phyloP scores from a whole-genome alignment of 2,888 invertebrate genomes.

The Drosophila tanythrix region DNA sequence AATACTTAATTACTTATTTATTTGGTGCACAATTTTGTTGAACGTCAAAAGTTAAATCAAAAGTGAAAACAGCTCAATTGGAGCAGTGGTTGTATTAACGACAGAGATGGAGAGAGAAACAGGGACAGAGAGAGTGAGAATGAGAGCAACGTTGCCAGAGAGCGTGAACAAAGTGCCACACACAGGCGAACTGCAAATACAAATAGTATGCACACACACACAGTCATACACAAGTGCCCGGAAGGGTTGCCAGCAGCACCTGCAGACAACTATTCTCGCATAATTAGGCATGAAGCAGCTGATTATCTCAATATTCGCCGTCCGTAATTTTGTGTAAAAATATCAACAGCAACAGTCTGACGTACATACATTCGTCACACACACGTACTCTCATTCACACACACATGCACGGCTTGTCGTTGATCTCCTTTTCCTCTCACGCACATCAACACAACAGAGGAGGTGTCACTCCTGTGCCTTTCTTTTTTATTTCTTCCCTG shows the following conservation, averaged over 20 bases:
- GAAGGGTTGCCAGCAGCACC: constrained; percentile 22
- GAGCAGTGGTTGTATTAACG: constrained; percentile 54
- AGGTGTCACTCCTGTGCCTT: constrained; percentile 50
- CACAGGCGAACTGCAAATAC: constrained; percentile 47
- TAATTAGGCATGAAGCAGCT: constrained; percentile 54
- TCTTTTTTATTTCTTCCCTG: constrained; percentile 38
- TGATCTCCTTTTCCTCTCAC: constrained; percentile 15
- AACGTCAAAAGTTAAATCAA: constrained; percentile 37
- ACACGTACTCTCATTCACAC: constrained; percentile 2
- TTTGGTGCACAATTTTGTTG: constrained; percentile 18
- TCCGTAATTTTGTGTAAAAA: constrained; percentile 32
- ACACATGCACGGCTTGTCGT: constrained; percentile 15
- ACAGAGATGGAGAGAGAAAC: constrained; percentile 23
- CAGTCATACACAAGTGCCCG: constrained; percentile 20
- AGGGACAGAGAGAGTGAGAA: constrained; percentile 14
- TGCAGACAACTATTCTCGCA: constrained; percentile 42
- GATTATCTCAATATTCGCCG: constrained; percentile 36
- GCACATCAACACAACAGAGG: constrained; percentile 54
- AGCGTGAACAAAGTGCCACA: constrained; percentile 35
- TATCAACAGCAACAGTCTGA: constrained; percentile 36
- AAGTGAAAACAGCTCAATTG: constrained; percentile 66
- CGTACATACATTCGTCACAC: constrained; percentile 3
- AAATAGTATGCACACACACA: constrained; percentile 52
- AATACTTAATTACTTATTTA: constrained; percentile 19
- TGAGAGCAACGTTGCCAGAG: constrained; percentile 35